These are phyloP conservation scores for Bombus soroeensis DNA, from an alignment of 1,140 invertebrate genomes.

Conservation along the genomic window DNA sequence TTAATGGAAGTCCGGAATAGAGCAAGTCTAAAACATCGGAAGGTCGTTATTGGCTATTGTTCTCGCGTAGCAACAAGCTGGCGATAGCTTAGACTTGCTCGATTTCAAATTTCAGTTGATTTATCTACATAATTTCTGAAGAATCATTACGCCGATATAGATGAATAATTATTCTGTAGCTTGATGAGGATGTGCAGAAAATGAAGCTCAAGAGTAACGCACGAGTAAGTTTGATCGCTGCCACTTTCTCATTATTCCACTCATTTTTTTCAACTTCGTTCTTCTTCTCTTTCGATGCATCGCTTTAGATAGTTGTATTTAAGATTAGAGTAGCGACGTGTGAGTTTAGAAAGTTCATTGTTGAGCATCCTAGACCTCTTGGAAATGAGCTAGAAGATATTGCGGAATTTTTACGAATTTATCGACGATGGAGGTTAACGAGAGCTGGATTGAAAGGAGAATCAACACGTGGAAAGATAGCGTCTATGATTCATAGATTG, in stretches of 20 bases:
- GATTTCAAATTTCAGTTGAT: too few species aligned
- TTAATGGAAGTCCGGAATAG: too few species aligned
- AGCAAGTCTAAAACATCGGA: too few species aligned
- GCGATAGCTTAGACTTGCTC: too few species aligned
- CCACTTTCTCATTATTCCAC: not conserved
- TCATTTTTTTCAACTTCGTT: not conserved
- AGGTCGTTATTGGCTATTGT: too few species aligned
- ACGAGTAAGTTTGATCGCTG: too few species aligned
- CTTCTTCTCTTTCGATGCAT: not conserved
- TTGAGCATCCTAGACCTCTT: not conserved
- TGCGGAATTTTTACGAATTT: not conserved
- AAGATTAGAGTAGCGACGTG: not conserved
- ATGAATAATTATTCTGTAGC: too few species aligned
- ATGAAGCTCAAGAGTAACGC: too few species aligned
- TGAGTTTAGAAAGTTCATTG: not conserved
- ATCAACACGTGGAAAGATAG: slow-evolving; percentile 21
- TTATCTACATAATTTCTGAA: too few species aligned
- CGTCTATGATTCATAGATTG: slow-evolving; percentile 34
- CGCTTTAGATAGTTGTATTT: not conserved
- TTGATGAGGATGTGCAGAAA: too few species aligned
- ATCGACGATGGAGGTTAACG: not conserved
- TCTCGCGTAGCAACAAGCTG: too few species aligned
- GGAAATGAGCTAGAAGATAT: not conserved
- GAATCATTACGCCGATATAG: too few species aligned
- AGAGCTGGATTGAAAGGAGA: slow-evolving; percentile 8